Evolutionary conservation across 2,797 vertebrate species (phyloP), one percentile per base, ranked within the genome.

Genomic region (Leptatherina wallacei): DNA sequence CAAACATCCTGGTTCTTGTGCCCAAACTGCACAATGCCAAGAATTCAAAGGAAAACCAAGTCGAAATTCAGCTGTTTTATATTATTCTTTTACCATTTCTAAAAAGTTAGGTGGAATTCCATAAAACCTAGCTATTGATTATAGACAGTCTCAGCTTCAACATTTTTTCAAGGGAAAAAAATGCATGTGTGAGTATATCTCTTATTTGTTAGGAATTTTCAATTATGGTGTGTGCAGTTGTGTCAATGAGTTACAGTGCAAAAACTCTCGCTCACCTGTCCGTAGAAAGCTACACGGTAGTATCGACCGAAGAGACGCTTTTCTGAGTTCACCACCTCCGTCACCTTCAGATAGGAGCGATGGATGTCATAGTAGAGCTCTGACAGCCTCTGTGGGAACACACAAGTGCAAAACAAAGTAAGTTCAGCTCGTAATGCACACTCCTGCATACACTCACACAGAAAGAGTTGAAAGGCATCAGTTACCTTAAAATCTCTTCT

Each of bases 341-440:
- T 98, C 16, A 99, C 97, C 89, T 99, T 99, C 74, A 98, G 94
- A 62, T 99, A 99, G 0, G 98, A 98, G 68, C 97, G 96, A 73
- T 99, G 98, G 81, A 99, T 99, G 90, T 98, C 96, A 0, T 99
- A 99, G 93, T 99, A 99, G 52, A 99, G 90, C 75, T 99, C 97
- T 0, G 98, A 98, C 66, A 99, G 83, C 65, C 95, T 97, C 98
- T 96, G 91, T 89, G 68, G 20, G 40, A n/a, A 49, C 30, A 80
- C 51, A 71, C 16, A 70, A 65, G 69, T 65, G 77, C n/a, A 68
- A 47, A 69, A 1, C 40, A n/a, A 61, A 20, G n/a, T 14, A 64
- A 32, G 27, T 0, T 3, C 12, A 36, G 61, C 52, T 67, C 44
- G 29, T 3, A n/a, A 55, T 10, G n/a, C 30, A 69, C n/a, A 54